A percentile compares a stretch with the other conserved stretches of the same genome.
Conservation (phyloP, 2,888 invertebrate genomes). For the Syrphus vitripennis region DNA sequence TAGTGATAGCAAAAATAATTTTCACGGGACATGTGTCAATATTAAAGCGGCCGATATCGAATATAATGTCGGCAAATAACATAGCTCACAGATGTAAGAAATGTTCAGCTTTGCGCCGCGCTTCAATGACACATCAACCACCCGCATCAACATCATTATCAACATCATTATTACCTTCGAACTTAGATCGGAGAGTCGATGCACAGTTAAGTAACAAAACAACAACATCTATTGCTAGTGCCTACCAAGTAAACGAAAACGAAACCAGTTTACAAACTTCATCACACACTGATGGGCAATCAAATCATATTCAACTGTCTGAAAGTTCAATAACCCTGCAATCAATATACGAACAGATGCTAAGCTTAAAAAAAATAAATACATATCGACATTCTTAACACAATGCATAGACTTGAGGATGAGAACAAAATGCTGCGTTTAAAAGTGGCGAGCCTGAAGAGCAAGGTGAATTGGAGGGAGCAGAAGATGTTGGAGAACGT, state of each 20-base stretch:
- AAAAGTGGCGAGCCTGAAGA: not conserved
- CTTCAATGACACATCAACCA: too few relatives aligned
- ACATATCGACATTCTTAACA: too few relatives aligned
- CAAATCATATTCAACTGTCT: not conserved
- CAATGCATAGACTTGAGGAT: not conserved
- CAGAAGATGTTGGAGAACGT: not conserved
- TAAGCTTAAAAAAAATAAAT: constrained; percentile 1
- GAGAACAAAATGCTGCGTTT: not conserved
- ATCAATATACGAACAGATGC: not conserved
- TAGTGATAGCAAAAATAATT: too few relatives aligned
- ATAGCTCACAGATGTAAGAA: too few relatives aligned
- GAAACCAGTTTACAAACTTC: too few relatives aligned
- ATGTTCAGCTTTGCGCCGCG: too few relatives aligned
- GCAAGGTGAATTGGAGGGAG: too few relatives aligned
- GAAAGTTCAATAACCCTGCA: constrained; percentile 28
- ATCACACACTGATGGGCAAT: not conserved
- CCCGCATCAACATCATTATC: too few relatives aligned
- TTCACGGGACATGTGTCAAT: too few relatives aligned
- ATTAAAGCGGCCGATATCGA: too few relatives aligned
- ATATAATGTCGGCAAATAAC: too few relatives aligned
- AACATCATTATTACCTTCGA: too few relatives aligned
- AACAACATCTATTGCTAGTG: not conserved
- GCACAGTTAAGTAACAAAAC: not conserved
- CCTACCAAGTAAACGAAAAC: not conserved
- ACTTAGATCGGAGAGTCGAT: not conserved